Percentiles rank a stretch among this genome's conserved stretches.
phyloP scores from a whole-genome alignment of 2,113 vertebrate species.

The Phoenicopterus ruber region DNA sequence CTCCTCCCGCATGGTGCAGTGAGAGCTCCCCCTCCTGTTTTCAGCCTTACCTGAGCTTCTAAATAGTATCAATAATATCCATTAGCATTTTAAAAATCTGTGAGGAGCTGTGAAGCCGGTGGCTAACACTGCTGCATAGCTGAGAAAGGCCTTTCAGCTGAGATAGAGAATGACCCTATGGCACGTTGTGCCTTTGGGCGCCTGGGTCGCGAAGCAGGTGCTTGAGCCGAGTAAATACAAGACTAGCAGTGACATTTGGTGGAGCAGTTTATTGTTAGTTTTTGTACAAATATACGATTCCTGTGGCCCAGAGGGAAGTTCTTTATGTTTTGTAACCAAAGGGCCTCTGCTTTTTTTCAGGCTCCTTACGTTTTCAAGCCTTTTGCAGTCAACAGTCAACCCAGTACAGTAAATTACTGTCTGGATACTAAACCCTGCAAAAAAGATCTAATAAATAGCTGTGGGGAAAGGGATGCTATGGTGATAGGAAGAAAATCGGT shows the following conservation, averaged over 20 bases:
- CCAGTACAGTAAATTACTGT: not conserved
- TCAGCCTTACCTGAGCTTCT: not conserved
- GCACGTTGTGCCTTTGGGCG: not conserved
- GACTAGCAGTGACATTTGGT: not conserved
- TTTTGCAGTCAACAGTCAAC: not conserved
- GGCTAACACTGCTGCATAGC: not conserved
- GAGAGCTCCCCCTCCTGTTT: slow-evolving; percentile 34
- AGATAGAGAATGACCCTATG: not conserved
- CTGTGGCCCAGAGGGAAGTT: not conserved
- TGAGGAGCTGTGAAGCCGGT: not conserved
- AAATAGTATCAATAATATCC: not conserved
- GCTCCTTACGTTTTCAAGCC: not conserved
- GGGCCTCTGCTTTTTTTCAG: not conserved
- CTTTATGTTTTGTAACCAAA: not conserved
- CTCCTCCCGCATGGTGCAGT: not conserved
- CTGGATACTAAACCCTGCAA: not conserved
- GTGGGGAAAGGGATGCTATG: not conserved
- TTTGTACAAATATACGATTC: not conserved
- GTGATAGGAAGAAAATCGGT: not conserved
- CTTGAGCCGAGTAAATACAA: not conserved
- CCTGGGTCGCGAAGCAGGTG: not conserved
- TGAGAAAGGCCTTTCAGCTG: not conserved
- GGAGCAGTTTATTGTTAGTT: not conserved
- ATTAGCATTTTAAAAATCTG: not conserved
- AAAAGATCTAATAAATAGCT: not conserved